Base-by-base conservation (phyloP, 2,797 vertebrate genomes). In the Tympanoctomys barrerae region DNA sequence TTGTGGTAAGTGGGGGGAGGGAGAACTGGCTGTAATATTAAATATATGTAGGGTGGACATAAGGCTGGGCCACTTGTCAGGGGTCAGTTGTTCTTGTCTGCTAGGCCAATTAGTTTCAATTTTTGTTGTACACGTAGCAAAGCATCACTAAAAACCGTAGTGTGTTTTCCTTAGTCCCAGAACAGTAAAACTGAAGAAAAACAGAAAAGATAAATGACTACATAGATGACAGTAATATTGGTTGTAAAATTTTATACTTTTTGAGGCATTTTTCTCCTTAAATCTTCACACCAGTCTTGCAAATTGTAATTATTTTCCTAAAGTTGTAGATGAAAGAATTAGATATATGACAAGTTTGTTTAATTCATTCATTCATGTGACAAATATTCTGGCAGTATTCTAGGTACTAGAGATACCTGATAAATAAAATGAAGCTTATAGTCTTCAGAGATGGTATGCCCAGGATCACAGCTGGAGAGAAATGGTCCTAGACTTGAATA, bases 111-210 rank as follows among this genome's bases (percentile, higher is more conserved):
- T 89, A 82, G 28, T 83, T 87, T 84, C 59, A 33, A 59, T 90
- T 91, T 91, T 92, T 82, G 80, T 91, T n/a, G 66, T 1, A 19
- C 62, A 33, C 16, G 12, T 64, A 94, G 66, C 5, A 33, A 94
- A 88, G 7, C 36, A 82, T 62, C 79, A 73, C 19, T 73, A 5
- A 77, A 89, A 73, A 93, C 90, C 64, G 61, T 61, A 71, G 10
- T 54, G 8, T 57, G 22, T 33, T 93, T 90, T 90, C 78, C 54
- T 95, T 19, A 52, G 57, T 90, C 81, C 36, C 33, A 57, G 73
- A 85, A 85, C 46, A 90, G 28, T 92, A 92, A 90, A 95, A 82
- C 61, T 61, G 64, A 87, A 97, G 73, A 71, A 78, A 89, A 49
- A 54, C 33, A 78, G 26, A 39, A 81, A 90, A 73, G 61, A 22